phyloP scores from a whole-genome alignment of 35 echinoderm and acorn worm species.

The Lytechinus pictus region DNA sequence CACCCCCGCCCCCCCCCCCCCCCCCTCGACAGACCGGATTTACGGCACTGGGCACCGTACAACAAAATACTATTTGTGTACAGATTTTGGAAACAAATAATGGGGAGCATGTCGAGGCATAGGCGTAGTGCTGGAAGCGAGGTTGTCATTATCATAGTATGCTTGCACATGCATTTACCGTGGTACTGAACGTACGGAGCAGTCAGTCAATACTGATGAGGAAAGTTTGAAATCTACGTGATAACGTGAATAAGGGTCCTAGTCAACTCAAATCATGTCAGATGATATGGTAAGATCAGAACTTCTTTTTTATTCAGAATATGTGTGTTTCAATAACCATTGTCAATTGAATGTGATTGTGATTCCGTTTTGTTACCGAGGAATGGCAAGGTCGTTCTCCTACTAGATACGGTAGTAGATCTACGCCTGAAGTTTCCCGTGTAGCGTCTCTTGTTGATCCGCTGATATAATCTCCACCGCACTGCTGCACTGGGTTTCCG shows the following conservation, averaged over 20 bases:
- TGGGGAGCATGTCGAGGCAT: too few species aligned
- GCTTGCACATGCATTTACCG: too few species aligned
- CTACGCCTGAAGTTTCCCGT: not conserved
- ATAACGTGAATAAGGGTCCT: too few species aligned
- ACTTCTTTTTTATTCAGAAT: not conserved
- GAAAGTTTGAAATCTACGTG: too few species aligned
- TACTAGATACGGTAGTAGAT: not conserved
- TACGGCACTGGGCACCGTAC: too few species aligned
- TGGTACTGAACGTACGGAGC: too few species aligned
- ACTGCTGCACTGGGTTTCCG: not conserved
- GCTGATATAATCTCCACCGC: not conserved
- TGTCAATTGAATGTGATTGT: not conserved
- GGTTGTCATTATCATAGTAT: not conserved
- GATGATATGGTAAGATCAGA: not conserved
- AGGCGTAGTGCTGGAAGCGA: too few species aligned
- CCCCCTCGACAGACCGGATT: too few species aligned
- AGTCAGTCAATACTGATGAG: too few species aligned
- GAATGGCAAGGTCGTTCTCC: not conserved
- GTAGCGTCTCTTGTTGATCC: not conserved
- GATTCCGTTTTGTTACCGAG: not conserved
- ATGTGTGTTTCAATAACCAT: not conserved
- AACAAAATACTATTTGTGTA: too few species aligned
- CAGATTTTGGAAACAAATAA: too few species aligned
- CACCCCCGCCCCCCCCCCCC: too few species aligned
- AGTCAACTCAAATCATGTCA: not conserved